Percentiles rank a stretch among this genome's conserved stretches.
phyloP scores from a whole-genome alignment of 2,797 vertebrate species.

The Taenioides sp. region DNA sequence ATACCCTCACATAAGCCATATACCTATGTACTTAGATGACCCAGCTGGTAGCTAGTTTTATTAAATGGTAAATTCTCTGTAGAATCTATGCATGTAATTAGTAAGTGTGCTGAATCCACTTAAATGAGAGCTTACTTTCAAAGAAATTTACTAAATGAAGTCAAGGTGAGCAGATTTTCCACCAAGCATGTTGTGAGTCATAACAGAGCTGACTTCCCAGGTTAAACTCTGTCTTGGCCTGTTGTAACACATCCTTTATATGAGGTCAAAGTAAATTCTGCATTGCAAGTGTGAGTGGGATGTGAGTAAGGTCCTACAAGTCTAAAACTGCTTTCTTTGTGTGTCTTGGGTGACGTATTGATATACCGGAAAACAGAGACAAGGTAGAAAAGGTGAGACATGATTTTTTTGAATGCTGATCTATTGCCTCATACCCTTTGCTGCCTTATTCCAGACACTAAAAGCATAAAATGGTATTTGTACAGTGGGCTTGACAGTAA shows the following conservation, averaged over 20 bases:
- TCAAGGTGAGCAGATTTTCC: conserved; percentile 1
- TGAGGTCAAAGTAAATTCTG: conserved; percentile 15
- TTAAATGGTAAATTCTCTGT: neutral
- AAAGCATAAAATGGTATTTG: conserved; percentile 21
- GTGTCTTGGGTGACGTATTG: conserved; percentile 60
- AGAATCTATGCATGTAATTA: neutral
- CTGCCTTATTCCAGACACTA: conserved; percentile 19
- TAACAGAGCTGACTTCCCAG: neutral
- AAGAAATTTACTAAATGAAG: neutral
- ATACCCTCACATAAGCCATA: conserved; percentile 12
- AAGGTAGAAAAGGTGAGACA: conserved; percentile 54
- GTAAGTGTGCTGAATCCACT: neutral
- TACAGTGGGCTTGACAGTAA: conserved; percentile 14
- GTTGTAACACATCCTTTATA: conserved; percentile 16
- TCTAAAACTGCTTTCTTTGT: conserved; percentile 37
- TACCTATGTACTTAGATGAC: conserved; percentile 10
- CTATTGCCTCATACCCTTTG: conserved; percentile 1
- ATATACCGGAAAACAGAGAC: conserved; percentile 50
- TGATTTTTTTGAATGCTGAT: conserved; percentile 32
- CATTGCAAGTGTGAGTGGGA: conserved; percentile 30
- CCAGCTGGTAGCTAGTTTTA: neutral
- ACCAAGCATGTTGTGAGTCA: conserved; percentile 9
- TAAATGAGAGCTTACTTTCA: neutral
- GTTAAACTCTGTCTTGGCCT: conserved; percentile 11
- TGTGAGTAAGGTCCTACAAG: conserved; percentile 30